Evolutionary conservation across 1,140 invertebrate species (phyloP), one percentile per base, ranked within the genome.

Genomic region (Pseudomyrmex dendroicus): DNA sequence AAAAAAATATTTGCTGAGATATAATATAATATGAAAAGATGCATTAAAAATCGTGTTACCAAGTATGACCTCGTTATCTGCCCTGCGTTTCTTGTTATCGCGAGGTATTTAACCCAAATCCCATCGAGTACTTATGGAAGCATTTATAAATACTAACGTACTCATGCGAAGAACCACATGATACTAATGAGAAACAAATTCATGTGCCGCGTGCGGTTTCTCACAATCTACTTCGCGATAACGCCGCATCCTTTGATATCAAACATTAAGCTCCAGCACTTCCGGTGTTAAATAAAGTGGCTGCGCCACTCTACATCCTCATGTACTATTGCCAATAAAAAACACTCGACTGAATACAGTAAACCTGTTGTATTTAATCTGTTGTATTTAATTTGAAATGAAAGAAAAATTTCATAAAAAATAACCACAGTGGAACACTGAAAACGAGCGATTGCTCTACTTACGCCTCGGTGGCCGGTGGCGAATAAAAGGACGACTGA

Each of bases 381-480:
- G 17, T 20, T 13, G 8, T 22, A 9, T 9, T 20, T 20, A 20
- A n/a, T n/a, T n/a, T n/a, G n/a, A n/a, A n/a, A n/a, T n/a, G 35
- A 35, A 35, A 35, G 35, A 35, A 35, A 35, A 35, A 35, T 35
- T 35, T 35, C 35, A 7, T 35, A 22, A 1, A 22, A 0, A 35
- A 35, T 7, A 35, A 5, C 35, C 5, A 35, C 4, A 35, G 35
- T 35, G 35, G 35, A 35, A 35, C 35, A 35, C 0, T 35, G 5
- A 35, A 35, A 35, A 35, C 35, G 35, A 35, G 35, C 35, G 35
- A 35, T 35, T 35, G 35, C 4, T 35, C 46, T 85, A 94, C 93
- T 94, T 92, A 94, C 94, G 94, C 94, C 91, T 94, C 94, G n/a
- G 94, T 94, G 2, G 92, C 92, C 74, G 94, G 94, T 52, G 94